Percentiles rank a stretch among this genome's conserved stretches.
phyloP scores from a whole-genome alignment of 2,797 vertebrate species.

The Steatocranus sp. region DNA sequence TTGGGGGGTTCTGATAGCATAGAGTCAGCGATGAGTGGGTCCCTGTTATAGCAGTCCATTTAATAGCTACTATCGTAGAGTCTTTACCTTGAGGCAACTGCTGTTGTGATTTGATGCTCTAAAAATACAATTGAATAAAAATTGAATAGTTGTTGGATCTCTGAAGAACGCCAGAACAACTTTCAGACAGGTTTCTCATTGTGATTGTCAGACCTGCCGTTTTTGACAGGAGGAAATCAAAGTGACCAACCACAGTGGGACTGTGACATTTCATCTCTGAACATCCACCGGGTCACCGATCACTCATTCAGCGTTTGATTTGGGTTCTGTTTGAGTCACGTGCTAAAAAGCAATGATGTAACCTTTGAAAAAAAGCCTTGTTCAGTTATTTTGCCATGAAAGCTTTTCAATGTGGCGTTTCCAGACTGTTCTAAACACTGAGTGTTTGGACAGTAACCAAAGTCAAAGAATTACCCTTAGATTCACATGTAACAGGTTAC shows the following conservation, averaged over 20 bases:
- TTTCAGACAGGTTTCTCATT: neutral
- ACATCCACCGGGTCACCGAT: rapidly evolving
- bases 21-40: neutral
- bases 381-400: neutral
- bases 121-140: neutral
- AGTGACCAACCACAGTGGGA: neutral
- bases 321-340: neutral
- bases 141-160: neutral
- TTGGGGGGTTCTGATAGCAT: neutral
- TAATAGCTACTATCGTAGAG: neutral
- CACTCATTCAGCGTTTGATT: neutral
- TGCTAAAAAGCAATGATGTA: rapidly evolving
- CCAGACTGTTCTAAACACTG: neutral
- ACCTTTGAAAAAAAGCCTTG: rapidly evolving
- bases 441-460: neutral
- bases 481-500: neutral
- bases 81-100: neutral
- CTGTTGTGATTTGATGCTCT: neutral
- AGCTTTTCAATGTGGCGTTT: neutral
- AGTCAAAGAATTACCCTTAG: neutral
- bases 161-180: neutral
- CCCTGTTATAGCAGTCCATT: neutral
- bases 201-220: rapidly evolving
- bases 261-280: neutral
- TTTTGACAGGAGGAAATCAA: neutral